These are phyloP conservation scores for Tortricodes alternella DNA, from an alignment of 2,888 invertebrate genomes.

Conservation along the genomic window DNA sequence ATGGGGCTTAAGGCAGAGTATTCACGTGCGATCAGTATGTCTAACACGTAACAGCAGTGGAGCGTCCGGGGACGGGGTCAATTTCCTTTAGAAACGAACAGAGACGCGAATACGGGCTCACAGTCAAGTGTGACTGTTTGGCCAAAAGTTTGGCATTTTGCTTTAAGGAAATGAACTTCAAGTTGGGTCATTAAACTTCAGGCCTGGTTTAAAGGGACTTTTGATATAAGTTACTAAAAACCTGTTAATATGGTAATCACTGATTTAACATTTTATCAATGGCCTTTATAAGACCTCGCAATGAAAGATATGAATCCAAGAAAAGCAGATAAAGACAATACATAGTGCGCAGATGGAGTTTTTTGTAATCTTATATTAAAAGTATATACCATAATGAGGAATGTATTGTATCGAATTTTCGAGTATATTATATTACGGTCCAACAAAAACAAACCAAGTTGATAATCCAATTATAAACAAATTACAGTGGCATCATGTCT, in stretches of 20 bases:
- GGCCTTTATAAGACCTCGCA: too few species aligned
- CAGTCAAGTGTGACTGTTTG: conserved; percentile 7
- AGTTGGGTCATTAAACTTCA: too few species aligned
- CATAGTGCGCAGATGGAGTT: too few species aligned
- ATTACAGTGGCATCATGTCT: conserved; percentile 37
- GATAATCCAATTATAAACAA: conserved; percentile 30
- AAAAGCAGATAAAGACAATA: too few species aligned
- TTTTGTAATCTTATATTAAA: neutral
- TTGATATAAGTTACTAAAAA: too few species aligned
- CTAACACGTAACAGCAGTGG: conserved; percentile 49
- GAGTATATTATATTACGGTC: neutral
- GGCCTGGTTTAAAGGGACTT: too few species aligned
- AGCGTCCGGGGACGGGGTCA: conserved; percentile 52
- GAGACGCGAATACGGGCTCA: conserved; percentile 42
- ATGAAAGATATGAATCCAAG: too few species aligned
- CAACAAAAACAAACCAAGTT: conserved; percentile 23
- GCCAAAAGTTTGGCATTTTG: neutral
- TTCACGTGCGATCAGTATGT: conserved; percentile 47
- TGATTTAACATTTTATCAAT: too few species aligned
- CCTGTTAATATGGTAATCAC: too few species aligned
- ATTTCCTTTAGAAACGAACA: conserved; percentile 55
- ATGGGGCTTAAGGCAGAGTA: conserved; percentile 30
- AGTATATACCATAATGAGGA: too few species aligned
- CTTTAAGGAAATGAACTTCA: neutral
- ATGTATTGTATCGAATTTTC: conserved; percentile 7